Conservation (phyloP, 1,140 invertebrate species). For the Saccostrea glomerata region DNA sequence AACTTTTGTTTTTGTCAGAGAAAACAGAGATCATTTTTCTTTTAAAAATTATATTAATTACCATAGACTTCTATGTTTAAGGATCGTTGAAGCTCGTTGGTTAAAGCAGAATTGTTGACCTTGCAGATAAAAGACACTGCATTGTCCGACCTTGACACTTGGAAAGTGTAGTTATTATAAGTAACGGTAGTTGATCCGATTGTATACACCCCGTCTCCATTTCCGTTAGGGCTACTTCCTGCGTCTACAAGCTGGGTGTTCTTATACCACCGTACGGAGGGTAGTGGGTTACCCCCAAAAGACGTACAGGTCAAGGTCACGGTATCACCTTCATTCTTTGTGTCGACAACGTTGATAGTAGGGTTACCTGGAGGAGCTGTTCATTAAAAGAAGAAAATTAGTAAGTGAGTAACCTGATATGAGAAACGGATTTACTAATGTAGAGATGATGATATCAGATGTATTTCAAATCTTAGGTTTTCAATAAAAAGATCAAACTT, state of each 20-base stretch:
- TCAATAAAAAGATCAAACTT: too few species aligned
- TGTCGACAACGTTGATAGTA: background rate
- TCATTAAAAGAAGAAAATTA: background rate
- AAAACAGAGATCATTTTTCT: background rate
- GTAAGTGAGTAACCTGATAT: too few species aligned
- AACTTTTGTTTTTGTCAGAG: too few species aligned
- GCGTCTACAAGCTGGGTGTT: background rate
- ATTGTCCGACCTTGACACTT: conserved; percentile 19
- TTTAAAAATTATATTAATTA: background rate
- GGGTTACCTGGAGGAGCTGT: conserved; percentile 1
- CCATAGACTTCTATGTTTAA: conserved; percentile 17
- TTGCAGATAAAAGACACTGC: conserved; percentile 14
- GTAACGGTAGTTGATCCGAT: conserved; percentile 23
- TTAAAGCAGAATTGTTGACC: background rate
- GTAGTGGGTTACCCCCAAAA: conserved; percentile 27
- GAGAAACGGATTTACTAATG: too few species aligned
- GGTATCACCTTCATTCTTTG: background rate
- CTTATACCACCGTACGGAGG: conserved; percentile 5
- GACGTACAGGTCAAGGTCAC: conserved; percentile 37
- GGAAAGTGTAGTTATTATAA: conserved; percentile 10
- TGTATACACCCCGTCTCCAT: conserved; percentile 9
- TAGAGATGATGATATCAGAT: too few species aligned
- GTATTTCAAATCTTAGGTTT: too few species aligned
- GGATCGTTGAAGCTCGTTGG: background rate
- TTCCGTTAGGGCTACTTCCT: background rate